phyloP scores from a whole-genome alignment of 2,113 vertebrate genomes.

The Gobiocypris rarus region DNA sequence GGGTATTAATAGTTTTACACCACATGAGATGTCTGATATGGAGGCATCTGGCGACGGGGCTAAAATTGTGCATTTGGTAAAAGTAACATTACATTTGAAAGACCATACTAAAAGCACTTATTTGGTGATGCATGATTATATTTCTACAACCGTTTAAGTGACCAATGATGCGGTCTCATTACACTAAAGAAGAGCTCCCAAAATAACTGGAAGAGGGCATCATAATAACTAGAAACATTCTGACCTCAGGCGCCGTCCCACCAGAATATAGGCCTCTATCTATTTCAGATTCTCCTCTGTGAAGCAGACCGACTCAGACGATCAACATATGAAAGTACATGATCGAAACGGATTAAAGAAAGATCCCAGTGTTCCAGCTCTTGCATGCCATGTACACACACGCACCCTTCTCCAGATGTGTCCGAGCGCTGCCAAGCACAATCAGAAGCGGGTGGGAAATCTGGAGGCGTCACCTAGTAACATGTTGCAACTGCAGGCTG shows the following conservation, averaged over 20 bases:
- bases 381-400: not conserved
- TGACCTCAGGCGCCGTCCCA: not conserved
- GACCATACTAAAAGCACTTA: not conserved
- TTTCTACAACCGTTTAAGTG: too few relatives aligned
- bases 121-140: too few relatives aligned
- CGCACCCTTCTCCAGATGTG: constrained; percentile 61
- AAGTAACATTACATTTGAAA: constrained; percentile 13
- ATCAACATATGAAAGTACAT: not conserved
- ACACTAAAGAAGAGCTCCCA: too few relatives aligned
- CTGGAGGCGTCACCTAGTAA: constrained; percentile 65
- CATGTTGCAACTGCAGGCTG: constrained; percentile 54
- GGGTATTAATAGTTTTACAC: constrained; percentile 72
- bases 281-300: not conserved
- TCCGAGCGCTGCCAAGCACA: constrained; percentile 46
- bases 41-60: too few relatives aligned
- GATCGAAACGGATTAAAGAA: not conserved
- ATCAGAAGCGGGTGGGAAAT: constrained; percentile 65
- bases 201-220: too few relatives aligned
- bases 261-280: not conserved
- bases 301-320: not conserved
- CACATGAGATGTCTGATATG: too few relatives aligned
- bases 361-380: not conserved
- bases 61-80: too few relatives aligned
- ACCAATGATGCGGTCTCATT: too few relatives aligned
- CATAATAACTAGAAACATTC: too few relatives aligned